Evolutionary conservation across 2,113 vertebrate genomes (phyloP).

Genomic region (Trogon melanurus): DNA sequence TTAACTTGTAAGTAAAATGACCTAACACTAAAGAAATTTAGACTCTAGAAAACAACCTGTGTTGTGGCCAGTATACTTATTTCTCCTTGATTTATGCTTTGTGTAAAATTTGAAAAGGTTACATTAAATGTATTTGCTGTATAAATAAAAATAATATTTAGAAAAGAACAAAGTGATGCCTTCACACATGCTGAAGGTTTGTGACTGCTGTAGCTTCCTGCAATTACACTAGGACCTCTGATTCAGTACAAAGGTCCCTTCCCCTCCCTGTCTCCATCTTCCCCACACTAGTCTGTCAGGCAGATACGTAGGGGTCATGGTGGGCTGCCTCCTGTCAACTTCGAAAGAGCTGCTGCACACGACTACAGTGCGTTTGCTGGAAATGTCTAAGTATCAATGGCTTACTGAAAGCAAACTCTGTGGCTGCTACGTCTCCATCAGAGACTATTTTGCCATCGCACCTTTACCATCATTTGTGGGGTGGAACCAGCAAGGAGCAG

Average conservation of each 20-base stretch:
- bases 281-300: background rate
- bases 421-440: rapidly evolving
- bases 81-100: slow-evolving; percentile 49
- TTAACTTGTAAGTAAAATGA: slow-evolving; percentile 79
- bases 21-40: slow-evolving; percentile 78
- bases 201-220: background rate
- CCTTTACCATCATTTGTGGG: background rate
- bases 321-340: background rate
- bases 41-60: slow-evolving; percentile 64
- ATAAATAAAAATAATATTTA: slow-evolving; percentile 51
- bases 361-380: background rate
- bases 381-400: background rate
- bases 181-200: background rate
- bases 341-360: background rate
- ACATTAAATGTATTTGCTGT: slow-evolving; percentile 45
- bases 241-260: background rate
- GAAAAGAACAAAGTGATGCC: background rate
- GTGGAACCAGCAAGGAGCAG: background rate
- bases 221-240: background rate
- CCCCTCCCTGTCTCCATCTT: background rate
- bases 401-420: background rate
- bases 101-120: slow-evolving; percentile 55
- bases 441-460: background rate
- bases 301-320: background rate
- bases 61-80: slow-evolving; percentile 15